Evolutionary conservation across 2,113 vertebrate genomes (phyloP), one percentile per base, ranked within the genome.

Genomic region (Ailuropoda melanoleuca): DNA sequence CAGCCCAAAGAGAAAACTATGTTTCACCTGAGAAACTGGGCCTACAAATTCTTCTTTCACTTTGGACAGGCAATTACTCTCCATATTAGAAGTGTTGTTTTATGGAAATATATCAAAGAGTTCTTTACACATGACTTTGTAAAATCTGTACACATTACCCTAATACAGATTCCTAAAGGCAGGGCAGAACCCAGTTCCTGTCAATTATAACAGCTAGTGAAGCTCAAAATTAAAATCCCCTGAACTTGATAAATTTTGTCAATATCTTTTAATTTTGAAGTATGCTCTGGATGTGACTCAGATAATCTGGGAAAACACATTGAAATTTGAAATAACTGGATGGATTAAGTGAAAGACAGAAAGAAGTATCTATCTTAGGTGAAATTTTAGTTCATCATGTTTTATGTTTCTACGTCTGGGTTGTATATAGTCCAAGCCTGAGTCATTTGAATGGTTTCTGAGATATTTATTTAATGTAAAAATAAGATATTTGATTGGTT

Each of bases 11-110:
- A 77, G 50, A 15, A 97, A 48, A 97, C 8, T 1, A 70, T 1
- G 81, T 98, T 98, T 98, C 97, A 97, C 92, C 85, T 89, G 62
- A 96, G 96, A 87, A 97, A 88, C 85, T 85, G 31, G 21, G 31
- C 97, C 70, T 75, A 77, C 75, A 97, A 81, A 66, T 85, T 77
- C 14, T 72, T 70, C 26, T 94, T 96, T 95, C n/a, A 82, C 93
- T 80, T 62, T 78, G 2, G 10, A 93, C 4, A 98, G 29, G 17
- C 97, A 97, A 87, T 93, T 98, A 89, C 75, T 92, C 31, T 53
- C 26, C 1, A 8, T 70, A 95, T 64, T 95, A 85, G 82, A 96
- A 97, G 94, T 97, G 96, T 53, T 95, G 92, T 90, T 72, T 91
- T 95, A 29, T 91, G 24, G 85, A 97, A 96, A 90, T 96, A 90